phyloP scores from a whole-genome alignment of 2,888 invertebrate genomes.

The Incurvaria masculella region DNA sequence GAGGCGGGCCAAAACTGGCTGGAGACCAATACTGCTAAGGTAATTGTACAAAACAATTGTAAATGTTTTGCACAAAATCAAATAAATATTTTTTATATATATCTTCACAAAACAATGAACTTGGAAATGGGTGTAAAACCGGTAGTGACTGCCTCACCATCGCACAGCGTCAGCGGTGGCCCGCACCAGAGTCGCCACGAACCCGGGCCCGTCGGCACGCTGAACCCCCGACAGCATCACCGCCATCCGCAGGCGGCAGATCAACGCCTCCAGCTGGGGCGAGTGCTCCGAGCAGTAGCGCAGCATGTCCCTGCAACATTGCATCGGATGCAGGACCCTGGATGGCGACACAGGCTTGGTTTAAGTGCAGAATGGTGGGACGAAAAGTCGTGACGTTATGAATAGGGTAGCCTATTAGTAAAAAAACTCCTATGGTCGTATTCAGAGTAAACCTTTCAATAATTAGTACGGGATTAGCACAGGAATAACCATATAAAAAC shows the following conservation, averaged over 20 bases:
- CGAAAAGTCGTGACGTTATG: no score
- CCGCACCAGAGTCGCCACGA: slow-evolving; percentile 39
- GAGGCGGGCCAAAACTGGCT: no score
- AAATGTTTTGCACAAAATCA: background rate
- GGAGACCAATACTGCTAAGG: no score
- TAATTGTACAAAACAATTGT: background rate
- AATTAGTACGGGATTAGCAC: no score
- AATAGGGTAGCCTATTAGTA: no score
- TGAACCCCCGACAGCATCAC: slow-evolving; percentile 63
- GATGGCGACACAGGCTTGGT: background rate
- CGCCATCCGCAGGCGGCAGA: slow-evolving; percentile 66
- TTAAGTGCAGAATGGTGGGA: no score
- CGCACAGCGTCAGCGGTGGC: slow-evolving; percentile 38
- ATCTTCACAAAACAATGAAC: no score
- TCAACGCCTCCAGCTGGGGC: slow-evolving; percentile 67
- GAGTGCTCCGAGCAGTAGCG: slow-evolving; percentile 79
- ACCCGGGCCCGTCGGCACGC: slow-evolving; percentile 27
- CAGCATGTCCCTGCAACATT: slow-evolving; percentile 57
- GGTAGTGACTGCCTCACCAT: slow-evolving; percentile 32
- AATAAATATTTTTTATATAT: background rate
- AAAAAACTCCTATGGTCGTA: no score
- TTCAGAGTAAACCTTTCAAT: no score
- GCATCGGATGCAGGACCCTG: background rate
- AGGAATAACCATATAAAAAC: no score
- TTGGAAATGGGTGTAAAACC: no score